These are phyloP conservation scores for Tadarida brasiliensis DNA, from an alignment of 2,797 vertebrate genomes.

Conservation along the genomic window DNA sequence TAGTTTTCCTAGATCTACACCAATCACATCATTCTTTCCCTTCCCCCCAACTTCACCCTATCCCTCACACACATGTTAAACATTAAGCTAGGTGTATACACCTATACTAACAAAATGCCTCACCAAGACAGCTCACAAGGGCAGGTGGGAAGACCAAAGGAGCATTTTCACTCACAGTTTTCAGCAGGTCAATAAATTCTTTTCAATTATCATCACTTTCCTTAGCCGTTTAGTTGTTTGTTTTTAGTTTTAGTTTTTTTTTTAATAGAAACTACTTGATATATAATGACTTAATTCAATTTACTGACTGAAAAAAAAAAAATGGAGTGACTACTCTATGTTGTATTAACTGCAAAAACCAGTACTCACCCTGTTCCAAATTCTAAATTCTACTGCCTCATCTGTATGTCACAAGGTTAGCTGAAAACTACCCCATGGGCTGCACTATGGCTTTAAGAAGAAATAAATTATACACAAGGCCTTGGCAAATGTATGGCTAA, in stretches of 20 bases:
- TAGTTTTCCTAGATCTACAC: background rate
- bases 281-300: background rate
- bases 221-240: conserved; percentile 31
- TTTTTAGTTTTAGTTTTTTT: background rate
- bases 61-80: background rate
- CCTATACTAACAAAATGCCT: background rate
- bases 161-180: background rate
- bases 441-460: background rate
- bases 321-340: background rate
- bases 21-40: background rate
- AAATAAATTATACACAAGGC: conserved; percentile 22
- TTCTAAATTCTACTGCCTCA: conserved; percentile 79
- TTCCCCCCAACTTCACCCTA: background rate
- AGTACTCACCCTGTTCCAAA: conserved; percentile 50
- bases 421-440: background rate
- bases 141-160: accelerated
- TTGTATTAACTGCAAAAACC: conserved; percentile 71
- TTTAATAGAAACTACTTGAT: background rate
- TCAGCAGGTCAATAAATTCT: background rate
- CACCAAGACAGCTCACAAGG: background rate
- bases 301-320: conserved; percentile 27
- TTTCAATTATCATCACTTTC: conserved; percentile 47
- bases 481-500: background rate
- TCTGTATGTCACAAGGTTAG: conserved; percentile 70
- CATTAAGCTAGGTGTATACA: background rate